Evolutionary conservation across 92 coral and sea anemone species (phyloP).

Genomic region (Palythoa grandiflora): DNA sequence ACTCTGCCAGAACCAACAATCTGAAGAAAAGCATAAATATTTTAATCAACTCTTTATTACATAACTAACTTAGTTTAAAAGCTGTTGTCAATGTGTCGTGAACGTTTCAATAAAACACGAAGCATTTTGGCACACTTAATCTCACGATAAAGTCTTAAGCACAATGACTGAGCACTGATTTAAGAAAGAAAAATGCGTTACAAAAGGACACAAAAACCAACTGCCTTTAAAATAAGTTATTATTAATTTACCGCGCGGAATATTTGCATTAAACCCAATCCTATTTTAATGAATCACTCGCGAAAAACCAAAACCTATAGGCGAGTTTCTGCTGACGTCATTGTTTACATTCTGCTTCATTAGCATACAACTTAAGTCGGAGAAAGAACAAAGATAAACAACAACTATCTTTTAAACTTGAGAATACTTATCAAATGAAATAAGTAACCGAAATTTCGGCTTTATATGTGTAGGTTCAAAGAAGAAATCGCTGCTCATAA

Average conservation of each 20-base stretch:
- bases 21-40: neutral
- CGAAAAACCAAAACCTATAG: slow-evolving; percentile 35
- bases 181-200: neutral
- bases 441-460: no score
- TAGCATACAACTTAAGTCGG: no score
- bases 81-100: slow-evolving; percentile 8
- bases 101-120: neutral
- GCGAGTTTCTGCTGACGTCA: no score
- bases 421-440: no score
- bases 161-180: no score
- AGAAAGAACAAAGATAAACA: no score
- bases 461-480: no score
- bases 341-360: no score
- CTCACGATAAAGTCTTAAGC: neutral
- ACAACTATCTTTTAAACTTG: no score
- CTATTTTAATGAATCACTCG: neutral
- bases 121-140: neutral
- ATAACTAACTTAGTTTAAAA: neutral
- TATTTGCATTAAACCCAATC: slow-evolving; percentile 4
- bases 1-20: neutral
- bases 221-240: slow-evolving; percentile 18
- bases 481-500: no score
- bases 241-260: slow-evolving; percentile 4
- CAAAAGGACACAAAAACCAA: slow-evolving; percentile 5
- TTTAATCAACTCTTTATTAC: neutral